Base-by-base conservation (phyloP, 1,140 invertebrate genomes). In the Pomacea maculata region DNA sequence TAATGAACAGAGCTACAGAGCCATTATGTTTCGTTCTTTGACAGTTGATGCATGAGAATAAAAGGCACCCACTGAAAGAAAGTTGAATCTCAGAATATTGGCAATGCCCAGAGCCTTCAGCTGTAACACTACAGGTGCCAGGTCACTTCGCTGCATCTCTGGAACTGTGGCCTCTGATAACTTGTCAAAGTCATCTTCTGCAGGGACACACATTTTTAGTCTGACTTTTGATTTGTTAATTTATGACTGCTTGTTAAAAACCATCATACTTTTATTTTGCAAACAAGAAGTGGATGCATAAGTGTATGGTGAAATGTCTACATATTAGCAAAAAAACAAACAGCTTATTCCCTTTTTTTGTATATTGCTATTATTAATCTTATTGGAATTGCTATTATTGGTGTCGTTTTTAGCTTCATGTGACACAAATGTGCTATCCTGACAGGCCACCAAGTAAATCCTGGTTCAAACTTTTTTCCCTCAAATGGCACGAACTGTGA, bases 71-170 rank as follows among this genome's bases (percentile, higher is more conserved):
- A 92, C 92, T 12, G 93, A 92, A 9, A 93, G 85, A 86, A 93
- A 94, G 82, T 92, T 84, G 87, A 94, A 94, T 75, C 91, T 88
- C 12, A 94, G 84, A 17, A 94, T 93, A 89, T 99, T 99, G 80
- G 96, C 94, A 76, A 99, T 97, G 0, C 98, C 98, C 0, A 99
- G 90, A 8, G 98, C 97, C 93, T 99, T 99, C 14, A 99, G 89
- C 89, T 98, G 97, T 5, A 99, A 90, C 70, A 99, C 93, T 7
- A 96, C 95, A 4, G 94, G 93, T 14, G 96, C 95, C 73, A 99
- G 92, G 88, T 98, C 96, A 73, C 94, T 95, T 52, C 99, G 90
- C 84, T 97, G 96, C 94, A 99, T 98, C 93, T 99, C 98, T 0
- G 98, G 97, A 9, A 96, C 94, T 0, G 95, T 95, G 29, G 94